Base-by-base conservation (phyloP, 1,140 invertebrate species). In the Nephila pilipes region DNA sequence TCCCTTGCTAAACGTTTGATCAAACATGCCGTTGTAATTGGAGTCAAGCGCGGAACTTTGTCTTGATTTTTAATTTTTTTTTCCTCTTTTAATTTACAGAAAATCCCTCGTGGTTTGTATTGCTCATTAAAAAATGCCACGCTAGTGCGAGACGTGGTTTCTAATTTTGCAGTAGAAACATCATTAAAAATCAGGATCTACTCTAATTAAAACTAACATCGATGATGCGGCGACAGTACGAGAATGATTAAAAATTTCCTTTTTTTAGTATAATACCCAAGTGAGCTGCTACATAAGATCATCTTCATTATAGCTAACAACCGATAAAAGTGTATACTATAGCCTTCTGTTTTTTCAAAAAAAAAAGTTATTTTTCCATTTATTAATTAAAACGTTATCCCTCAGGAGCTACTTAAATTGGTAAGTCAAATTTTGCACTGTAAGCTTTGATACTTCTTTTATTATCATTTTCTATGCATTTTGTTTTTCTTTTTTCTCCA, bases 191-290 rank as follows among this genome's bases (percentile, higher is more conserved):
- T 85, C 54, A 58, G 57, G 25, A 22, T 60, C 83, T 63, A 36
- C 83, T 36, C 80, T 81, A 85, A 85, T 85, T 85, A 85, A 85
- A 85, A 60, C 55, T 60, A 54, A 32, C 57, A 85, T 60, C 54
- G 83, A 85, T 60, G 83, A n/a, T 60, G 22, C 6, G 32, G 57
- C 25, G 54, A 32, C 25, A n/a, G 57, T 58, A 85, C 1, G 32
- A 55, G 36, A 75, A 75, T 36, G 29, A 75, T 75, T 75, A 75
- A 75, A 75, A 75, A 75, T 75, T 75, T 36, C 3, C 69, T 18
- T 16, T 32, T 60, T 85, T 57, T n/a, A 25, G 20, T 29, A 85
- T 60, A 85, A 85, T 85, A 29, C 83, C 57, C 83, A 54, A 54
- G 83, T 54, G 83, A 85, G 22, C 25, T 32, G 29, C 54, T 60